These are phyloP conservation scores for Thamnophis sirtalis DNA, from an alignment of 2,113 vertebrate species.

Conservation along the genomic window DNA sequence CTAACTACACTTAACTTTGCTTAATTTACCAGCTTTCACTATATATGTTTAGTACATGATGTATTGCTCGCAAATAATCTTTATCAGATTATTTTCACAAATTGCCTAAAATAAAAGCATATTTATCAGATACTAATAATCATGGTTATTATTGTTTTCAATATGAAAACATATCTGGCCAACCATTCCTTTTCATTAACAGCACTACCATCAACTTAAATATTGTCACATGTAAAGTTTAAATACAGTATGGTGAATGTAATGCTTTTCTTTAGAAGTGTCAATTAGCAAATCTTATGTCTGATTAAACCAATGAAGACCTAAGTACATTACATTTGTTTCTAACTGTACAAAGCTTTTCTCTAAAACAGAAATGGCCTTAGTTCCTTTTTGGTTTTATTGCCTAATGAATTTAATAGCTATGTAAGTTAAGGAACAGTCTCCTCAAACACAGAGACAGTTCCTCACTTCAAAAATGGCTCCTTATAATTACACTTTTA, in stretches of 20 bases:
- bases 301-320: not conserved
- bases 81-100: not conserved
- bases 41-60: not conserved
- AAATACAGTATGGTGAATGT: not conserved
- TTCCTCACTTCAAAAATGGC: not conserved
- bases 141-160: not conserved
- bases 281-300: not conserved
- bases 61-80: not conserved
- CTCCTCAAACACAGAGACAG: not conserved
- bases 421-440: not conserved
- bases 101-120: not conserved
- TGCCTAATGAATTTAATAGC: not conserved
- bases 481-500: not conserved
- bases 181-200: not conserved
- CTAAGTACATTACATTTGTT: not conserved
- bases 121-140: not conserved
- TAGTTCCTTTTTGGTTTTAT: not conserved
- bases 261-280: not conserved
- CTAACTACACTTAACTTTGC: not conserved
- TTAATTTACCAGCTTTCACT: not conserved
- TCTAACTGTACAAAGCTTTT: not conserved
- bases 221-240: not conserved
- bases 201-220: not conserved
- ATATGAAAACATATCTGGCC: not conserved
- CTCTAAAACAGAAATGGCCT: not conserved